Evolutionary conservation across 2,797 vertebrate species (phyloP).

Genomic region (Delichon dasypus): DNA sequence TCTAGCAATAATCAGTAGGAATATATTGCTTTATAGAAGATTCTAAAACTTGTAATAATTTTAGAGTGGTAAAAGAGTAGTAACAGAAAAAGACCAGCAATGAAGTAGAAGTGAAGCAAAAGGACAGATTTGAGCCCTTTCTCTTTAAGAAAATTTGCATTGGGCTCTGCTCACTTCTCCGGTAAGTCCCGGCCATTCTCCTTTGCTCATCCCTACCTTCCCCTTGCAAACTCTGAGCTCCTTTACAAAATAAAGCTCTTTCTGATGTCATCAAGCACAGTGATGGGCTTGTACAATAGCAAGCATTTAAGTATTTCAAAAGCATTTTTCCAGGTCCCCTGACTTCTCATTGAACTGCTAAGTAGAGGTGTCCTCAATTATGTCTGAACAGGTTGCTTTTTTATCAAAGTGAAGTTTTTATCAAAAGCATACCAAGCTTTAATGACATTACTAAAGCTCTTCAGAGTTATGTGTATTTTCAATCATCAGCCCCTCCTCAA

Average conservation of each 20-base stretch:
- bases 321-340: neutral
- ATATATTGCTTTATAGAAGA: neutral
- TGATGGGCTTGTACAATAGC: neutral
- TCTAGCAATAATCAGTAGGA: conserved; percentile 50
- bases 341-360: neutral
- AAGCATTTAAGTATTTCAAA: neutral
- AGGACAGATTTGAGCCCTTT: neutral
- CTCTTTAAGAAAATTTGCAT: neutral
- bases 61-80: neutral
- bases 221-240: neutral
- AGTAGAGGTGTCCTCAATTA: neutral
- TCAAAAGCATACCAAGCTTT: neutral
- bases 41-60: neutral
- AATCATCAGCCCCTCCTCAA: neutral
- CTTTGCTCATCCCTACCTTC: neutral
- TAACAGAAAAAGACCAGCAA: neutral
- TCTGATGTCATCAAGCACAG: neutral
- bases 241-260: neutral
- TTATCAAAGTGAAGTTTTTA: neutral
- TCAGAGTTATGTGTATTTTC: neutral
- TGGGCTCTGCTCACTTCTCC: neutral
- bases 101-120: neutral
- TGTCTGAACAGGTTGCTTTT: neutral
- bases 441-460: neutral
- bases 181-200: neutral